These are phyloP conservation scores for Malaclemys terrapin DNA, from an alignment of 2,113 vertebrate genomes.

Conservation along the genomic window DNA sequence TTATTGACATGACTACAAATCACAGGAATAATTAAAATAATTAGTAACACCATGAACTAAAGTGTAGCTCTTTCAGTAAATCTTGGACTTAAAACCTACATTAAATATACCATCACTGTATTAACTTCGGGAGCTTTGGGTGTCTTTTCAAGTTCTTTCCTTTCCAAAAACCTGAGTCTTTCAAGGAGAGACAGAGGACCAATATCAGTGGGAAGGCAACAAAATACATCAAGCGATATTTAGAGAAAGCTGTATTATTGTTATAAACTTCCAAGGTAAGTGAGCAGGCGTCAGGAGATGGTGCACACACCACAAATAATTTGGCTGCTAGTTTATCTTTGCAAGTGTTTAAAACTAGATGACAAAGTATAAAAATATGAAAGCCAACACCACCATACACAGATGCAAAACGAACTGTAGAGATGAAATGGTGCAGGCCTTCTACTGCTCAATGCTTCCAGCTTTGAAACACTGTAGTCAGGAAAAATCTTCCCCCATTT, in stretches of 20 bases:
- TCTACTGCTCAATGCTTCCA: not conserved
- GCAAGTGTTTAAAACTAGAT: conserved; percentile 44
- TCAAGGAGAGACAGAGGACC: not conserved
- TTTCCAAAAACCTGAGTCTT: not conserved
- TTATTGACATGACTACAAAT: not conserved
- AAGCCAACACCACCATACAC: conserved; percentile 29
- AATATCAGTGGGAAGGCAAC: not conserved
- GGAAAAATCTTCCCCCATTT: not conserved
- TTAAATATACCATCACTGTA: not conserved
- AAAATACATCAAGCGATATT: not conserved
- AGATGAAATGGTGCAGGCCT: not conserved
- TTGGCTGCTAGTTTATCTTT: conserved; percentile 33
- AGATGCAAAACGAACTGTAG: conserved; percentile 44
- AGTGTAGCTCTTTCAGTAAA: not conserved
- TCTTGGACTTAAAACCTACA: not conserved
- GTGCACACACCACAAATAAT: not conserved
- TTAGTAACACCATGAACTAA: not conserved
- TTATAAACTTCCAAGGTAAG: conserved; percentile 48
- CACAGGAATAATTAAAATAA: not conserved
- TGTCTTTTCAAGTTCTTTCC: not conserved
- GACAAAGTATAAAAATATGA: conserved; percentile 51
- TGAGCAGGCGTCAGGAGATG: conserved; percentile 30
- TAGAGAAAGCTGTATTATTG: conserved; percentile 23
- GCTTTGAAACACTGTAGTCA: not conserved
- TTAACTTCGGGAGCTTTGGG: not conserved